phyloP scores from a whole-genome alignment of 2,113 vertebrate species.

The Spea multiplicata region DNA sequence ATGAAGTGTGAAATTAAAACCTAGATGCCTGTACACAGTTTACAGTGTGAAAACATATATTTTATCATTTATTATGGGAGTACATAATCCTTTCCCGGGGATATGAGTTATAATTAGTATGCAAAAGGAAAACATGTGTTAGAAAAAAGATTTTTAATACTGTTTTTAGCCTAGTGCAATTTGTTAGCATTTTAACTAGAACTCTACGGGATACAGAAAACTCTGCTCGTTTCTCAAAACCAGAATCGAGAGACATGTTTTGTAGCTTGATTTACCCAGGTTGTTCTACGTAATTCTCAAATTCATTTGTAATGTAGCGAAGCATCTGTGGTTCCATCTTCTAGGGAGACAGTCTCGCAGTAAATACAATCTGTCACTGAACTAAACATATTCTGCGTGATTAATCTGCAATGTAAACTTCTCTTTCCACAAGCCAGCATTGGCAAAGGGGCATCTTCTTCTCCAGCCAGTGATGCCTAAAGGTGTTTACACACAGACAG shows the following conservation, averaged over 20 bases:
- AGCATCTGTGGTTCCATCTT: slow-evolving; percentile 26
- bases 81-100: no score
- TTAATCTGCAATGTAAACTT: slow-evolving; percentile 49
- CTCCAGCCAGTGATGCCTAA: slow-evolving; percentile 31
- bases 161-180: no score
- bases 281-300: neutral
- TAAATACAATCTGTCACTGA: slow-evolving; percentile 52
- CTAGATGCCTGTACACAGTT: no score
- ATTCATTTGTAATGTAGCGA: slow-evolving; percentile 16
- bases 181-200: no score
- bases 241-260: neutral
- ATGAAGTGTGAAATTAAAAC: no score
- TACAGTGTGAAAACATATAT: no score
- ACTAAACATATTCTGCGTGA: slow-evolving; percentile 47
- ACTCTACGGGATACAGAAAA: neutral
- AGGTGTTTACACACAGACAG: slow-evolving; percentile 34
- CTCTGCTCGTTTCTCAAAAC: neutral
- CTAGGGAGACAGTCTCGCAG: slow-evolving; percentile 17
- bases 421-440: slow-evolving; percentile 8
- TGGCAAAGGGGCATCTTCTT: slow-evolving; percentile 28
- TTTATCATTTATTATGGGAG: no score
- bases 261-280: neutral
- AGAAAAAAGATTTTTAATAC: no score
- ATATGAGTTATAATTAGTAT: no score
- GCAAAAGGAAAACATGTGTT: no score